Base-by-base conservation (phyloP, 1,140 invertebrate species). In the Melitaea cinxia region DNA sequence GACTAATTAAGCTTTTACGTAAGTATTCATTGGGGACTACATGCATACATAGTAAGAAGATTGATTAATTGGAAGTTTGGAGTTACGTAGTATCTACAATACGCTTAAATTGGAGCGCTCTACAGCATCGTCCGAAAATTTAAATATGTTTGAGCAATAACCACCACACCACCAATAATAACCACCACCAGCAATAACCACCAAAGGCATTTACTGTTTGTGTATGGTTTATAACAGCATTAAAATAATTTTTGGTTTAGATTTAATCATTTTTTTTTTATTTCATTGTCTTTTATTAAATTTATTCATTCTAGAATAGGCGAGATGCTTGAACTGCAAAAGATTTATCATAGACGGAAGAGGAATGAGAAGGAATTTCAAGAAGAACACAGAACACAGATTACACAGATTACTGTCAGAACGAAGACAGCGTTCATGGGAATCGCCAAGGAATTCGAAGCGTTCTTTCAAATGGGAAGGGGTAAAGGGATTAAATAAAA, bases 1-100 rank as follows among this genome's bases (percentile, higher is more conserved):
- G 39, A 63, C 55, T 63, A 47, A 63, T 63, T 63, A 55, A 63
- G 60, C 17, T 47, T 49, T 45, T 23, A 39, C 24, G 47, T 21
- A 26, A 60, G 37, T 42, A 17, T 39, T 39, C 37, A 39, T 42
- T 42, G 37, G 15, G 37, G 37, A 19, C 37, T 42, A 17, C 37
- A 19, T 42, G 37, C n/a, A 42, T 3, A 15, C 6, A 39, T n/a
- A n/a, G n/a, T 17, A 42, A 5, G 17, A 5, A 42, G 15, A n/a
- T n/a, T n/a, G n/a, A n/a, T n/a, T 17, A 42, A 42, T 42, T 42
- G 15, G 37, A 42, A 42, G 37, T 42, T 42, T 42, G 1, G 9
- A 42, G 37, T 42, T 19, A 42, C 37, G 15, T 42, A 1, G 37
- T 37, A 37, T 42, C 37, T 42, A 42, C 37, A 42, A 15, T 42